phyloP scores from a whole-genome alignment of 2,797 vertebrate genomes.

The Pseudocheirus occidentalis region DNA sequence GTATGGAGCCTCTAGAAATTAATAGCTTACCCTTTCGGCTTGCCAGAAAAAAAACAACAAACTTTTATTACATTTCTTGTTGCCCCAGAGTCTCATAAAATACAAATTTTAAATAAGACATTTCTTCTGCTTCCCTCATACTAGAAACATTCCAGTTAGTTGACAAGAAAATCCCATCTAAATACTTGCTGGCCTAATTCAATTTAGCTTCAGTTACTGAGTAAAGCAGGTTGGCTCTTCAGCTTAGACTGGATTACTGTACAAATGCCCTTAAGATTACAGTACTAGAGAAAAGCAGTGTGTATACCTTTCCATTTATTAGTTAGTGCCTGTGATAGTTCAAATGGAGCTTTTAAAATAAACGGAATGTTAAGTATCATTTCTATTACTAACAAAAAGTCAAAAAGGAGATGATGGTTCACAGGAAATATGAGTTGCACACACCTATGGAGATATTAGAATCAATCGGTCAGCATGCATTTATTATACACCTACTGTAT shows the following conservation, averaged over 20 bases:
- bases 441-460: slow-evolving; percentile 65
- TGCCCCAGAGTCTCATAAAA: neutral
- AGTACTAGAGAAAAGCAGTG: slow-evolving; percentile 33
- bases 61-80: neutral
- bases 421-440: slow-evolving; percentile 64
- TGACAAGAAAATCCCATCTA: slow-evolving; percentile 47
- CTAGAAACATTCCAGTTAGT: slow-evolving; percentile 40
- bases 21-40: neutral
- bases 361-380: slow-evolving; percentile 37
- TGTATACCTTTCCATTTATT: neutral
- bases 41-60: slow-evolving; percentile 30
- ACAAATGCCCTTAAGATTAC: slow-evolving; percentile 44
- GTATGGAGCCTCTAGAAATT: slow-evolving; percentile 6
- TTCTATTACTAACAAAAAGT: slow-evolving; percentile 41
- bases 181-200: slow-evolving; percentile 46
- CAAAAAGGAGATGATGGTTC: slow-evolving; percentile 45
- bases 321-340: slow-evolving; percentile 22
- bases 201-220: slow-evolving; percentile 46
- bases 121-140: neutral
- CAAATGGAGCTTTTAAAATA: slow-evolving; percentile 63
- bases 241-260: slow-evolving; percentile 57
- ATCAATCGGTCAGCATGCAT: neutral
- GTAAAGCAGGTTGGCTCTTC: slow-evolving; percentile 23
- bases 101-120: slow-evolving; percentile 46
- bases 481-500: neutral